Evolutionary conservation across 2,113 vertebrate species (phyloP), one percentile per base, ranked within the genome.

Genomic region (Trichomycterus rosablanca): DNA sequence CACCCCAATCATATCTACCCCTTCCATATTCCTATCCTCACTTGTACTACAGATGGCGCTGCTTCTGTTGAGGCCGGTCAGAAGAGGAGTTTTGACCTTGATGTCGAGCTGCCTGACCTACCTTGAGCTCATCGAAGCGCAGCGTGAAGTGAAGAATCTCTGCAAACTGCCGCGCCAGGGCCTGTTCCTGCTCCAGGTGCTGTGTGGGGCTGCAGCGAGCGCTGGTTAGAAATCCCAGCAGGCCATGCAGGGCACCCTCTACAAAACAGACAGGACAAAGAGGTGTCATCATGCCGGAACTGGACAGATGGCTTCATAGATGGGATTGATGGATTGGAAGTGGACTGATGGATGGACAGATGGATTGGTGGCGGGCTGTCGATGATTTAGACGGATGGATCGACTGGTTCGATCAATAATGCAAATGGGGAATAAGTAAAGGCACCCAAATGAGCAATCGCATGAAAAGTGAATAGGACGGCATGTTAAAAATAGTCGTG

Each of bases 131-230:
- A 43, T 97, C 95, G 57, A 98, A 97, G 0, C 93, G 89, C 77
- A 98, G 90, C 14, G 94, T 98, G 70, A 97, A 97, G 76, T 98
- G 94, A 73, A 97, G 86, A 67, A 98, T 98, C 86, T 97, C 93
- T 51, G 95, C 95, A 59, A 98, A 97, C 84, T 97, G 95, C 19
- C 94, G 92, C n/a, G 94, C 93, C 76, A 97, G 89, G 73, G 95
- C 92, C 88, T 97, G 95, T 87, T 97, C 94, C 85, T 93, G 91
- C 92, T 98, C 95, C 84, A 98, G 88, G 44, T 98, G 95, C 67
- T 98, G 95, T 0, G 94, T 97, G 3, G 95, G 93, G 43, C 89
- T 90, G 3, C 92, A 91, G 0, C 87, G 87, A 0, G 90, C 84
- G 60, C 88, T 89, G 0, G 94, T 96, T 74, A 98, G 77, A 55